Conservation (phyloP, 2,113 vertebrate genomes). For the Leptodactylus fuscus region DNA sequence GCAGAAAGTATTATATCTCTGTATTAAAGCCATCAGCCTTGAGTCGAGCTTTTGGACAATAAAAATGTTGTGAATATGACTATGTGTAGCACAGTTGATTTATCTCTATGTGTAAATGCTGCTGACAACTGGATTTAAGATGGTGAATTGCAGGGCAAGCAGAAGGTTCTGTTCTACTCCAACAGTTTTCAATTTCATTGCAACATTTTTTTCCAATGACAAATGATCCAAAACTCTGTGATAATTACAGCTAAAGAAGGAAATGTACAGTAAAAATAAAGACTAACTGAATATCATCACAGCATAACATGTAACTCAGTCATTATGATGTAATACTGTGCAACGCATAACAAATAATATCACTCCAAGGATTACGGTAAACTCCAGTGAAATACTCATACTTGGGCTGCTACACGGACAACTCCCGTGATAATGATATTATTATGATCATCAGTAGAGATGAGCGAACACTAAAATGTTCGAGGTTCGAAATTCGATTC, state of each 20-base stretch:
- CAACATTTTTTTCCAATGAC: neutral
- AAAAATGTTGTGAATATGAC: conserved; percentile 2
- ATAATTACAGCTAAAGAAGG: conserved; percentile 28
- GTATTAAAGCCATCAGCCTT: neutral
- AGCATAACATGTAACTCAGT: neutral
- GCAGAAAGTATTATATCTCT: neutral
- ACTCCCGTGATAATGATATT: neutral
- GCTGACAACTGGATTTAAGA: conserved; percentile 27
- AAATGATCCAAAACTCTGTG: conserved; percentile 13
- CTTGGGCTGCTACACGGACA: neutral
- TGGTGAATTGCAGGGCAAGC: neutral
- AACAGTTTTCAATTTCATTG: conserved; percentile 33
- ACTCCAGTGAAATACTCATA: neutral
- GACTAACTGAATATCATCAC: neutral
- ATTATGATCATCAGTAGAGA: neutral
- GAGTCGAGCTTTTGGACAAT: neutral
- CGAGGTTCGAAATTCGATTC: too few relatives aligned
- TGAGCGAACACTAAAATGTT: too few relatives aligned
- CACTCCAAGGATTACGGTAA: neutral
- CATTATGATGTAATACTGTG: neutral
- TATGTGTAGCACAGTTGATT: neutral
- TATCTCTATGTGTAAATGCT: conserved; percentile 25
- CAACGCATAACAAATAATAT: neutral
- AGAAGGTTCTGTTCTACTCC: conserved; percentile 16
- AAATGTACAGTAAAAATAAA: conserved; percentile 1